Base-by-base conservation (phyloP, 2,888 invertebrate genomes). In the Stegana nigrithorax region DNA sequence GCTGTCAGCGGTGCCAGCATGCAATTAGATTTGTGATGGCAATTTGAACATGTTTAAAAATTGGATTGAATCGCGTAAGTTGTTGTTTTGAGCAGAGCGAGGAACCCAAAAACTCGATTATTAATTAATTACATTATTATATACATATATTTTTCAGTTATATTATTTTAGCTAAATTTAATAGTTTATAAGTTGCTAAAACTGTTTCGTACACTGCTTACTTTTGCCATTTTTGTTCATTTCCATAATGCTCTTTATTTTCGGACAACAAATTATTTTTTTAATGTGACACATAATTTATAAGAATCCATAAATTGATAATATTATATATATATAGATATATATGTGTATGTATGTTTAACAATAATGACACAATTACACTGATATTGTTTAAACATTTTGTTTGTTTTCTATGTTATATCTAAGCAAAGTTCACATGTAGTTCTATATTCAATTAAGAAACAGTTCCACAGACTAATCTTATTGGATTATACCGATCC, bases 221-320 rank as follows among this genome's bases (percentile, higher is more conserved):
- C 36, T 55, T 19, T 21, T 55, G 51, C 51, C 29, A 12, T 55
- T 36, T 36, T 36, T 36, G n/a, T 39, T 39, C 39, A 17, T 39
- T 39, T 39, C 5, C n/a, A 39, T 5, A 39, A 14, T 5, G 12
- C 3, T 39, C 5, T 39, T n/a, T 39, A 39, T 39, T 39, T 23
- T 23, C 23, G 23, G 47, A 47, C 29, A 14, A 26, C 10, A 27
- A 14, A 51, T 10, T 53, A 53, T 55, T 80, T 75, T 76, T 72
- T 80, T 73, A 78, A 75, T 75, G 80, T 78, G 74, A 73, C 73
- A 60, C 70, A 64, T 75, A 78, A 67, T 70, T n/a, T 70, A 67
- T 78, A 75, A 75, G 76, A 66, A 79, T 71, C 64, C 71, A 75
- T 63, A 67, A 47, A 56, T 56, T 27, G 19, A 27, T 47, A 68